Conservation (phyloP, 2,888 invertebrate species). For the Archaeoteleia sp. region DNA sequence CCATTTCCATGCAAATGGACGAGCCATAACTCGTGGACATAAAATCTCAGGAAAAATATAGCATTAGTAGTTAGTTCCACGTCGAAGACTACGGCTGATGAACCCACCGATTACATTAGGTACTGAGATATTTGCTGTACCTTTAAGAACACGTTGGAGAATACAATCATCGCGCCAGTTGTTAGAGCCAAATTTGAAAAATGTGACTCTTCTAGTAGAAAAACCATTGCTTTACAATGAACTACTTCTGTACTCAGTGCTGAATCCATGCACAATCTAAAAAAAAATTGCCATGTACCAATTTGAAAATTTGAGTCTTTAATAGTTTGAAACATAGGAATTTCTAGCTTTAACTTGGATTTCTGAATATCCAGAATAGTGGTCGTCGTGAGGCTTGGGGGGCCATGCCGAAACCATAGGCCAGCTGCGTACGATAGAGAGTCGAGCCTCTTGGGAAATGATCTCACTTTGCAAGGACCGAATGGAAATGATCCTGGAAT, state of each 20-base stretch:
- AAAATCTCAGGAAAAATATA: slow-evolving; percentile 65
- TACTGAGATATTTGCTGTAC: slow-evolving; percentile 59
- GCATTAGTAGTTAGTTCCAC: slow-evolving; percentile 74
- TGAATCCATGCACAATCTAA: too few relatives aligned
- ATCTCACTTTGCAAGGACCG: slow-evolving; percentile 72
- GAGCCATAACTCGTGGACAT: slow-evolving; percentile 65
- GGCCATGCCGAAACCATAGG: slow-evolving; percentile 50
- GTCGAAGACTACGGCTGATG: slow-evolving; percentile 64
- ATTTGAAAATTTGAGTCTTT: slow-evolving; percentile 11
- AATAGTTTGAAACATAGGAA: slow-evolving; percentile 36
- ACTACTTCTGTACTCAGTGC: too few relatives aligned
- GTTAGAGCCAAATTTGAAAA: background rate
- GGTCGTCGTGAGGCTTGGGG: slow-evolving; percentile 52
- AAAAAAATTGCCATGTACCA: too few relatives aligned
- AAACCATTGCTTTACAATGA: too few relatives aligned
- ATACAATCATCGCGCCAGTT: slow-evolving; percentile 26
- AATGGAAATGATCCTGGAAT: slow-evolving; percentile 73
- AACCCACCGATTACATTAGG: slow-evolving; percentile 66
- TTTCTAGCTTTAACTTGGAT: slow-evolving; percentile 45
- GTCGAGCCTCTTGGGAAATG: slow-evolving; percentile 71
- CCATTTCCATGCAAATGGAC: slow-evolving; percentile 69
- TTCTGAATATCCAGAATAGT: slow-evolving; percentile 43
- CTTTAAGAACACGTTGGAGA: slow-evolving; percentile 35
- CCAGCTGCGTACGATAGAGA: slow-evolving; percentile 59
- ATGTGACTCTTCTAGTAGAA: too few relatives aligned